A percentile compares a stretch with the other conserved stretches of the same genome.
phyloP scores from a whole-genome alignment of 2,888 invertebrate genomes.

The Rambutsinella grinnellia region DNA sequence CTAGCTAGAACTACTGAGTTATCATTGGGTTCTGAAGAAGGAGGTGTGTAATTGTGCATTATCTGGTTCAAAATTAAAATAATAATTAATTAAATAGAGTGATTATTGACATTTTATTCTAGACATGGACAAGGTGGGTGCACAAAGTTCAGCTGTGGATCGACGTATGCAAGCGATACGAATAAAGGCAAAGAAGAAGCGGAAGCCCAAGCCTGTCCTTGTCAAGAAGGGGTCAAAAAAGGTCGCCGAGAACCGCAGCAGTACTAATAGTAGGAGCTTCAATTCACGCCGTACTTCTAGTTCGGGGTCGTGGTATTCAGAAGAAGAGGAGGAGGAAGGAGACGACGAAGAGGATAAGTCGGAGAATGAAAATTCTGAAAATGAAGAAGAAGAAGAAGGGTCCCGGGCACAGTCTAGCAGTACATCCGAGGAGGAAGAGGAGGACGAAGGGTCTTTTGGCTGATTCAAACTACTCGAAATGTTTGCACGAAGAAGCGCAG shows the following conservation, averaged over 20 bases:
- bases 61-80: no score
- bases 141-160: constrained; percentile 27
- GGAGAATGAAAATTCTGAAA: constrained; percentile 3
- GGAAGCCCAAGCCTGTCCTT: constrained; percentile 11
- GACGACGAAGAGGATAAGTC: constrained; percentile 11
- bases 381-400: constrained; percentile 18
- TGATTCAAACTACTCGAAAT: constrained; percentile 81
- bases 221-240: background rate
- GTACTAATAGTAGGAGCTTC: constrained; percentile 1
- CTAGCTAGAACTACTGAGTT: no score
- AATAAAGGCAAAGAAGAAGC: constrained; percentile 31
- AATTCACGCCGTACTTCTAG: constrained; percentile 4
- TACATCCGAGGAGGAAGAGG: constrained; percentile 38
- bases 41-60: no score
- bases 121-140: constrained; percentile 21
- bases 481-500: constrained; percentile 82
- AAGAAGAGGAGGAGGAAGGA: constrained; percentile 5
- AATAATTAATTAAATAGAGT: no score
- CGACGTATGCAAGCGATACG: constrained; percentile 43
- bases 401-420: no score
- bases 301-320: constrained; percentile 7
- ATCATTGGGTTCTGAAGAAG: no score
- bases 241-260: background rate
- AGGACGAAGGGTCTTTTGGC: constrained; percentile 78
- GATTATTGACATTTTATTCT: no score